These are phyloP conservation scores for Lagopus leucura DNA, from an alignment of 2,113 vertebrate species.

Conservation along the genomic window DNA sequence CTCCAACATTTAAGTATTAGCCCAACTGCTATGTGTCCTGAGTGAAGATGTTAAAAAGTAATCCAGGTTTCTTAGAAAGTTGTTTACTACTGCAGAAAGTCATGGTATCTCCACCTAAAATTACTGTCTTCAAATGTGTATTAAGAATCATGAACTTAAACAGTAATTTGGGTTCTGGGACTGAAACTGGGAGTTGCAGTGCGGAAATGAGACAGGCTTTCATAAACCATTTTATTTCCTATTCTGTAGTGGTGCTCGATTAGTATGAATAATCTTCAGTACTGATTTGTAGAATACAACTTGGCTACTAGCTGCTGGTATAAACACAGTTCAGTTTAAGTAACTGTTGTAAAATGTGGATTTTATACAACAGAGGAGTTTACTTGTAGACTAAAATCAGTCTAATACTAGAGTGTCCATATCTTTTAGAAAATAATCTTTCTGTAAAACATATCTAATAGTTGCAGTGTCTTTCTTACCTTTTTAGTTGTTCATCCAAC, in stretches of 20 bases:
- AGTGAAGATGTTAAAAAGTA: neutral
- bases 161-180: neutral
- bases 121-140: neutral
- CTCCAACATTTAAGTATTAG: neutral
- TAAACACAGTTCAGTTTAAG: neutral
- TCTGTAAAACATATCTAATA: neutral
- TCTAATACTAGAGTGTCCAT: neutral
- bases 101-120: neutral
- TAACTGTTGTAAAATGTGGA: neutral
- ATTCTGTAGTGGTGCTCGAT: neutral
- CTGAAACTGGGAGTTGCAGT: neutral
- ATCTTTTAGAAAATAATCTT: neutral
- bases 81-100: neutral
- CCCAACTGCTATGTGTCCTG: neutral
- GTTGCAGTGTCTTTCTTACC: neutral
- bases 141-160: neutral
- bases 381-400: fast-evolving
- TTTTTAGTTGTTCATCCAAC: neutral
- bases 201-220: neutral
- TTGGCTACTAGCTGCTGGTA: neutral
- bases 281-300: neutral
- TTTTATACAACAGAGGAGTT: neutral
- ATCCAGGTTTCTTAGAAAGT: neutral
- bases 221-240: neutral
- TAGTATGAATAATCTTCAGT: neutral